Base-by-base conservation (phyloP, 2,113 vertebrate species). In the Calidris pugnax region DNA sequence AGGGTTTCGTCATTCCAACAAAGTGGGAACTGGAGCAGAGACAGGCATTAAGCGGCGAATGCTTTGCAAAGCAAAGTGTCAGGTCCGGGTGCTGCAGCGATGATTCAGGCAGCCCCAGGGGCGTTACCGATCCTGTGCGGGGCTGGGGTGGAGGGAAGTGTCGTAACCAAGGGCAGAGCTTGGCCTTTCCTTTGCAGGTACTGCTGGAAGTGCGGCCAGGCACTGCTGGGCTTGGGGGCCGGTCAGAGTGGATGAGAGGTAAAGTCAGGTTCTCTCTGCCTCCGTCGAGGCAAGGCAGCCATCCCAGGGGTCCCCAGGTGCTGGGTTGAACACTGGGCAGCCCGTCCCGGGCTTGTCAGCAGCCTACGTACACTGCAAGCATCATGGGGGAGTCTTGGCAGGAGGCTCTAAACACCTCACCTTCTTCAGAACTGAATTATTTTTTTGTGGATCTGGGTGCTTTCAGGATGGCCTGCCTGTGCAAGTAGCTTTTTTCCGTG, bases 391-490 rank as follows among this genome's bases (percentile, higher is more conserved):
- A 56, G 37, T 7, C n/a, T 14, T 93, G 90, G 80, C 93, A 96
- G 50, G 21, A n/a, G 50, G 90, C 78, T 82, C 56, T 30, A 30
- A 66, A 50, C 71, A 67, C 48, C 56, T 80, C 86, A 41, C 12
- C 78, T 73, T 68, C 84, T 57, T 87, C 90, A 91, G 41, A 73
- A 69, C 50, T 39, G 30, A 55, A 85, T 33, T 17, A 17, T 12
- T 78, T 57, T 57, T 71, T 57, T 37, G 0, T 74, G 80, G 89
- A 22, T 91, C 84, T 89, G 87, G 81, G 73, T 73, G 84, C 74
- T 85, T 85, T 93, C 75, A 69, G 78, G 60, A 89, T 13, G 53
- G 67, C 88, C 68, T 97, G 95, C 77, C 95, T 95, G 71, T 96
- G 94, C 89, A 95, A 72, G 90, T 7, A 83, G 64, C 35, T 74